Evolutionary conservation across 2,888 invertebrate species (phyloP).

Genomic region (Endotricha flammealis): DNA sequence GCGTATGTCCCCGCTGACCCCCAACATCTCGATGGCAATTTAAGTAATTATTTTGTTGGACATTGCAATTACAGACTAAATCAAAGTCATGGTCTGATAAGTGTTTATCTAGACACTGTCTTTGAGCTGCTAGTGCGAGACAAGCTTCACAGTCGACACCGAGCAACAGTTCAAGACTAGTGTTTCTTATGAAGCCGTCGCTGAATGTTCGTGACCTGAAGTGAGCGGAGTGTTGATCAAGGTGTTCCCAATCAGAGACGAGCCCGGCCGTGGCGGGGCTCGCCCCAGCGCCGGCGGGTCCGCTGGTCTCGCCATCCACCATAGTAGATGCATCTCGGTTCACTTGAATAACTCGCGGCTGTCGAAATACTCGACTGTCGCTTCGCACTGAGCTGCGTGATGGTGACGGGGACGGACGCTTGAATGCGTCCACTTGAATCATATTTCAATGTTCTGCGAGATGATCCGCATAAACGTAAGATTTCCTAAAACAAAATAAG

Average conservation of each 20-base stretch:
- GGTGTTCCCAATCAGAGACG: conserved; percentile 46
- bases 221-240: conserved; percentile 48
- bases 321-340: conserved; percentile 73
- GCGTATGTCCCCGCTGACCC: conserved; percentile 59
- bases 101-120: conserved; percentile 59
- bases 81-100: conserved; percentile 64
- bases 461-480: neutral
- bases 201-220: conserved; percentile 72
- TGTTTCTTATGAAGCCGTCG: conserved; percentile 71
- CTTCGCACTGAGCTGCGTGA: conserved; percentile 68
- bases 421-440: conserved; percentile 68
- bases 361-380: conserved; percentile 61
- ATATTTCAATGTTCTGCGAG: conserved; percentile 25
- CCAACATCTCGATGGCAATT: conserved; percentile 55
- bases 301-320: conserved; percentile 58
- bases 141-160: conserved; percentile 75
- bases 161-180: conserved; percentile 68
- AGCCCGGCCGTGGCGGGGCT: conserved; percentile 23
- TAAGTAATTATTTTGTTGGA: conserved; percentile 64
- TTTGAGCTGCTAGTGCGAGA: conserved; percentile 62
- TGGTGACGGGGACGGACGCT: conserved; percentile 70
- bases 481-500: conserved; percentile 4
- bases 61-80: conserved; percentile 68
- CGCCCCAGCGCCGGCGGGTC: conserved; percentile 25
- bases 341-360: conserved; percentile 70